phyloP scores from a whole-genome alignment of 2,113 vertebrate genomes.

The Phalacrocorax brasilianus region DNA sequence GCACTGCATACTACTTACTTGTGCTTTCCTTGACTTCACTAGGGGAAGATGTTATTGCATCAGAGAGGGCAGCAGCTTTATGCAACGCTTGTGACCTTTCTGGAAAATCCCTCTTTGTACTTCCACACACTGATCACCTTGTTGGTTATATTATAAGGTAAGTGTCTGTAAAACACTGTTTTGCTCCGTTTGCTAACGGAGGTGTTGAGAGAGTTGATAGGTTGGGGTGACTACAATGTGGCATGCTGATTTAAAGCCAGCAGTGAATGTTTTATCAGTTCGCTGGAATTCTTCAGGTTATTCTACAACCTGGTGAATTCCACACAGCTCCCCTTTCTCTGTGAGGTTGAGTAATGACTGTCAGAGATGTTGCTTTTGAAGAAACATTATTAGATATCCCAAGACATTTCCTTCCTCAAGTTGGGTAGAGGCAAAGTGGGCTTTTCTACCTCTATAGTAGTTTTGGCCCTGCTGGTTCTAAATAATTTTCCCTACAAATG shows the following conservation, averaged over 20 bases:
- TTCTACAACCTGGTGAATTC: neutral
- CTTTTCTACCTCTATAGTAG: neutral
- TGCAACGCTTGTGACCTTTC: conserved; percentile 95
- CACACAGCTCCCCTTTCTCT: neutral
- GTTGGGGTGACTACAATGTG: neutral
- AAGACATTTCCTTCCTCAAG: neutral
- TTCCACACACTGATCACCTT: conserved; percentile 96
- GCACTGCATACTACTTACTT: neutral
- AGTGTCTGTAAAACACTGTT: neutral
- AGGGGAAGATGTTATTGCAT: conserved; percentile 97
- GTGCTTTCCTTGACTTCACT: conserved; percentile 4
- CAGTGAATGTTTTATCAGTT: neutral
- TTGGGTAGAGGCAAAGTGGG: neutral
- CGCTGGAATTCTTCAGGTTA: neutral
- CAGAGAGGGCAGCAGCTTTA: conserved; percentile 90
- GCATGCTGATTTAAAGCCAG: neutral
- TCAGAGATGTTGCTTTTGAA: neutral
- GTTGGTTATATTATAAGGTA: conserved; percentile 99
- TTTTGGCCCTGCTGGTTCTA: neutral
- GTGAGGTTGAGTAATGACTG: neutral
- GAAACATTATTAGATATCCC: neutral
- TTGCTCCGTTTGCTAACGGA: neutral
- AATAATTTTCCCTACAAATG: neutral
- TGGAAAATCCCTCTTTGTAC: conserved; percentile 94
- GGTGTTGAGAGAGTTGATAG: neutral